These are phyloP conservation scores for Eunapius fragilis DNA, from an alignment of 37 sponge, comb jelly and placozoan genomes.

Conservation along the genomic window DNA sequence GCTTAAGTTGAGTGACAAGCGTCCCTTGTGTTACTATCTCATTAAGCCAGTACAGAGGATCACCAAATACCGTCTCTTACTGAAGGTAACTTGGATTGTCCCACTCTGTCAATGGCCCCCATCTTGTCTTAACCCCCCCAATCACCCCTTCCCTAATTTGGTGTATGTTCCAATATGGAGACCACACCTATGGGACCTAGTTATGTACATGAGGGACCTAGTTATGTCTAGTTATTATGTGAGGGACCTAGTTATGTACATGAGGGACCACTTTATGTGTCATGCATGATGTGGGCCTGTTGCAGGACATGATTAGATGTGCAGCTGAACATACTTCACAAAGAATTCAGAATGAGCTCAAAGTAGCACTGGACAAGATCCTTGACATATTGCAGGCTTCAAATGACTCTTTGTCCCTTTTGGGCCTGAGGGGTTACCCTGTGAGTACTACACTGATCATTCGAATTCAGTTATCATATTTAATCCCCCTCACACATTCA, in stretches of 20 bases:
- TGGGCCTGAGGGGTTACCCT: conserved; percentile 81
- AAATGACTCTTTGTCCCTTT: conserved; percentile 78
- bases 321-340: conserved; percentile 20
- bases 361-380: conserved; percentile 73
- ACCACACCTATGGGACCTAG: too few relatives aligned
- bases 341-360: conserved; percentile 32
- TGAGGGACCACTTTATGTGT: too few relatives aligned
- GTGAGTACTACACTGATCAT: conserved; percentile 33
- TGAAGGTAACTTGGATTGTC: conserved; percentile 78
- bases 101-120: too few relatives aligned
- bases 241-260: too few relatives aligned
- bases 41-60: conserved; percentile 80
- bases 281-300: too few relatives aligned
- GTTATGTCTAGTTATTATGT: too few relatives aligned
- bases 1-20: conserved; percentile 46
- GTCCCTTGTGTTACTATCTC: conserved; percentile 69
- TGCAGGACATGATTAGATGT: conserved; percentile 71
- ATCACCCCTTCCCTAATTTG: too few relatives aligned
- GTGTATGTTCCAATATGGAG: too few relatives aligned
- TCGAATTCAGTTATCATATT: too few relatives aligned
- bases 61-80: conserved; percentile 79
- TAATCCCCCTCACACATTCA: too few relatives aligned
- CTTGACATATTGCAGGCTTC: conserved; percentile 69
- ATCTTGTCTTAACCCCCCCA: too few relatives aligned
- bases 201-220: too few relatives aligned